Base-by-base conservation (phyloP, 1,140 invertebrate species). In the Subanguina moxae region DNA sequence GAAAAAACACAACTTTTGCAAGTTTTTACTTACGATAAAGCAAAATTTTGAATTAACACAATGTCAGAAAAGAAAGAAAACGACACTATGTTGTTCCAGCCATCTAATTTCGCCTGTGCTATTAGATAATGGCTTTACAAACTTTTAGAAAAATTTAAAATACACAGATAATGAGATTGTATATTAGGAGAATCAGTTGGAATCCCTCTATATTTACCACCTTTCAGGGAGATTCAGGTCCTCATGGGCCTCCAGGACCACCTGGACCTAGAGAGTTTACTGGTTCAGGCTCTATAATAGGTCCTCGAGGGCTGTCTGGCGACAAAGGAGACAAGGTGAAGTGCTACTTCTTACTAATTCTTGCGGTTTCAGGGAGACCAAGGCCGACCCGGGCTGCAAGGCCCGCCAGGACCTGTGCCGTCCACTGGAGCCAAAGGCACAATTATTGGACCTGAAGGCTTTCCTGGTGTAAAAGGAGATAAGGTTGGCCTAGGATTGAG, bases 141-240 rank as follows among this genome's bases (percentile, higher is more conserved):
- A n/a, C n/a, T n/a, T n/a, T n/a, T n/a, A n/a, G n/a, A n/a, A n/a
- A n/a, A n/a, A n/a, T n/a, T n/a, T n/a, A n/a, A n/a, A n/a, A n/a
- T n/a, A n/a, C n/a, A n/a, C n/a, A n/a, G n/a, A n/a, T n/a, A n/a
- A n/a, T n/a, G n/a, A n/a, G n/a, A n/a, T n/a, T n/a, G n/a, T n/a
- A n/a, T n/a, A n/a, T n/a, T n/a, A n/a, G n/a, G n/a, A n/a, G n/a
- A n/a, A n/a, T n/a, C n/a, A n/a, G n/a, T n/a, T n/a, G n/a, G n/a
- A n/a, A n/a, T n/a, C n/a, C n/a, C n/a, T n/a, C n/a, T n/a, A n/a
- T n/a, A n/a, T 32, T 23, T 30, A 45, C 43, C 43, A 21, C 3
- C n/a, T 82, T 81, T 73, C 69, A 81, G 80, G 80, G 80, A 57
- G 81, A 82, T 66, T 69, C 57, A 62, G 80, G 80, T 64, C 67